Evolutionary conservation across 2,797 vertebrate species (phyloP), one percentile per base, ranked within the genome.

Genomic region (Rousettus madagascariensis): DNA sequence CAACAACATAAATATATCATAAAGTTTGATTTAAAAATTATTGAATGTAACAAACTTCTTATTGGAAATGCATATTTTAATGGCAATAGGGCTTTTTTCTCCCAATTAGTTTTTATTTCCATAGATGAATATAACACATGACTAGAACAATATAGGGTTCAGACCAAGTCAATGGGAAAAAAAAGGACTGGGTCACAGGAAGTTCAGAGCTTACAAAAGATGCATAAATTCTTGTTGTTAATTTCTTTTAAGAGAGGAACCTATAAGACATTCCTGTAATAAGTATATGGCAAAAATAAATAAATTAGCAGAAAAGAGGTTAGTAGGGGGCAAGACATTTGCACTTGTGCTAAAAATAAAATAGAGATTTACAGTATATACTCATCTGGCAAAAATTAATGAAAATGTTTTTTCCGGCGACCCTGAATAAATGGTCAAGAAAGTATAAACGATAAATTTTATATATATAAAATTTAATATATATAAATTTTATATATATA

Each of bases 331-430:
- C 30, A 94, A 36, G 33, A 38, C 19, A 41, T 41, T 53, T 59
- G 13, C 30, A 46, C 41, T 78, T 66, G 83, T 5, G 36, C 55
- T 86, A 78, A 88, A 90, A 90, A 75, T 83, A 82, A 94, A 93
- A 53, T 30, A 65, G 17, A 95, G 22, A 20, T 41, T 86, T 36
- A 53, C 8, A 80, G 4, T 71, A 77, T 13, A 59, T 43, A 74
- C 43, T 66, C 74, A 89, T 43, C 38, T 57, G 61, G 51, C 30
- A 96, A 94, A 78, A 90, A 38, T 36, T 69, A 53, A 86, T 88
- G 36, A 59, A 80, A 92, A 46, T 22, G 9, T 57, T 61, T 78
- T 87, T 86, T 77, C 26, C 26, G 53, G 53, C 8, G 36, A 57
- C 28, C 20, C 49, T 86, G 71, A 96, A 51, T 84, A 84, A 91